Base-by-base conservation (phyloP, 2,113 vertebrate genomes). In the Poecile atricapillus region DNA sequence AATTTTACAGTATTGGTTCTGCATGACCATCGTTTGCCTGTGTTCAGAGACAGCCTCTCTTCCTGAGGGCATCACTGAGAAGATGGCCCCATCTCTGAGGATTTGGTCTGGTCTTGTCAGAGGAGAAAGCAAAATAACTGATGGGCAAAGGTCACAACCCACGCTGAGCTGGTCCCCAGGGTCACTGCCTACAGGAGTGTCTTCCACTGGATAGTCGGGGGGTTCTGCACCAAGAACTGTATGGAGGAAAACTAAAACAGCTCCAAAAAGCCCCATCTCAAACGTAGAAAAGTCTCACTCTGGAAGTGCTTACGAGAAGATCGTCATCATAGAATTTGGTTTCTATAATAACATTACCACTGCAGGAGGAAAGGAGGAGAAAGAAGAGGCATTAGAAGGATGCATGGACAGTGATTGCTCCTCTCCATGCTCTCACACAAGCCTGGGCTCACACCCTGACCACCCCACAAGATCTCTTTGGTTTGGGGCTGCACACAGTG, bases 331-430 rank as follows among this genome's bases (percentile, higher is more conserved):
- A 99, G 98, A 99, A 99, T 98, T 99, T 99, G 83, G 99, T 99
- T 98, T 99, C 99, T 98, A 99, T 99, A 97, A 99, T 98, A 94
- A 99, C 99, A 68, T 99, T 99, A 77, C 99, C 99, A 70, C 99
- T 99, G 98, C 13, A 94, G 91, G 89, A 55, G 94, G 62, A 93
- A 55, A 96, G 74, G 87, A 90, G 33, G 92, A 94, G 41, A 88
- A 62, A 85, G 56, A 95, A 75, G 63, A 94, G 35, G 24, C 2
- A 7, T 94, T 83, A 94, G 63, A 63, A 44, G 59, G 55, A 20
- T 18, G 33, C 49, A 69, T 0, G 1, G 13, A 15, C 11, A 50
- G 78, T 0, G 0, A 18, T 2, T 11, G n/a, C 25, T 27, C 16
- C 69, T 70, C 30, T 64, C 28, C 25, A 3, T 0, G 2, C 31